phyloP scores from a whole-genome alignment of 2,888 invertebrate genomes.

The Noctua janthe region DNA sequence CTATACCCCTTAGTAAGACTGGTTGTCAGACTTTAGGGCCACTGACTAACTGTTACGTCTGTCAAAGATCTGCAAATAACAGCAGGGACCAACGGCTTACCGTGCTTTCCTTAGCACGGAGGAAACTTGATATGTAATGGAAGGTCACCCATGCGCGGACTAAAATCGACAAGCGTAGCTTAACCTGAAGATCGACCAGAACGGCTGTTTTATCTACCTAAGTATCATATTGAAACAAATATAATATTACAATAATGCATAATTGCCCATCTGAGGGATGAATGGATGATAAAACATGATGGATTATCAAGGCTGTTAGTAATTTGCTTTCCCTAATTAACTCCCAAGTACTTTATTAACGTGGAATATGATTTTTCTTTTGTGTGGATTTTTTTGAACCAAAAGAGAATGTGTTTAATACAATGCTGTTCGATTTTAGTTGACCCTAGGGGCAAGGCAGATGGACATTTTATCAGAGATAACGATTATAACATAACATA shows the following conservation, averaged over 20 bases:
- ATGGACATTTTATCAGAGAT: background rate
- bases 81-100: background rate
- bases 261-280: conserved; percentile 30
- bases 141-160: background rate
- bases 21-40: background rate
- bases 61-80: no score
- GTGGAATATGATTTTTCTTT: conserved; percentile 15
- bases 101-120: background rate
- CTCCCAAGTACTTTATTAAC: conserved; percentile 5
- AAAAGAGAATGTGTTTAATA: background rate
- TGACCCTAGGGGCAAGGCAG: background rate
- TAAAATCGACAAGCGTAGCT: background rate
- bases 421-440: background rate
- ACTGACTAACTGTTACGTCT: background rate
- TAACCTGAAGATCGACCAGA: background rate
- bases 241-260: conserved; percentile 30
- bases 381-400: background rate
- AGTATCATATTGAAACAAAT: conserved; percentile 7
- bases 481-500: no score
- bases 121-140: background rate
- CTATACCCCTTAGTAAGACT: no score
- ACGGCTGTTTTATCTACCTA: background rate
- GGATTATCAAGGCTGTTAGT: conserved; percentile 43
- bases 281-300: conserved; percentile 48
- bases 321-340: conserved; percentile 57